These are phyloP conservation scores for Hyppa rectilinea DNA, from an alignment of 2,888 invertebrate species.

Conservation along the genomic window DNA sequence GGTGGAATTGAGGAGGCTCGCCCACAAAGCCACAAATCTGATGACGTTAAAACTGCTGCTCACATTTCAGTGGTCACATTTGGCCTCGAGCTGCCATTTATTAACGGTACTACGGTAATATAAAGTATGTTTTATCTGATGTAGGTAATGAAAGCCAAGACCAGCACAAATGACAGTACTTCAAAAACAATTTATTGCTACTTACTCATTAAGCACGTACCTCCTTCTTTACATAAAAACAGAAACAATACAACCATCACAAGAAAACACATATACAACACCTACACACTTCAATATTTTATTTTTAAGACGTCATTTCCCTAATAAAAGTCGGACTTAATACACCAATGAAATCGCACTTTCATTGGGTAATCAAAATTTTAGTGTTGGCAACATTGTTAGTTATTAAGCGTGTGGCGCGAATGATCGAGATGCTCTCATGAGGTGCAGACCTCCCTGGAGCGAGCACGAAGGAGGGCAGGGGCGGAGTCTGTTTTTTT, in stretches of 20 bases:
- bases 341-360: constrained; percentile 29
- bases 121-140: neutral
- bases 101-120: neutral
- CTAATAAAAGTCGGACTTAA: constrained; percentile 23
- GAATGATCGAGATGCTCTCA: constrained; percentile 67
- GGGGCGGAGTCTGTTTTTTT: constrained; percentile 62
- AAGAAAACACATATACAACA: neutral
- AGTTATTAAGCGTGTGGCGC: constrained; percentile 37
- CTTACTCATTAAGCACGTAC: neutral
- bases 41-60: too few relatives aligned
- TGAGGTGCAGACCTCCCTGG: constrained; percentile 77
- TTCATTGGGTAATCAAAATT: constrained; percentile 48
- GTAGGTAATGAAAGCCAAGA: neutral
- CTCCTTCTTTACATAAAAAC: constrained; percentile 10
- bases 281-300: constrained; percentile 29
- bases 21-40: too few relatives aligned
- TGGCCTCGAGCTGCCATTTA: too few relatives aligned
- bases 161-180: neutral
- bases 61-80: too few relatives aligned
- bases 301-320: constrained; percentile 10
- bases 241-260: constrained; percentile 11
- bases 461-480: constrained; percentile 73
- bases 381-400: constrained; percentile 59
- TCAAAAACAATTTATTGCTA: neutral
- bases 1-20: too few relatives aligned